Percentiles rank a stretch among this genome's conserved stretches.
These are phyloP conservation scores for Leptatherina wallacei DNA, from an alignment of 2,797 vertebrate genomes.

Conservation along the genomic window DNA sequence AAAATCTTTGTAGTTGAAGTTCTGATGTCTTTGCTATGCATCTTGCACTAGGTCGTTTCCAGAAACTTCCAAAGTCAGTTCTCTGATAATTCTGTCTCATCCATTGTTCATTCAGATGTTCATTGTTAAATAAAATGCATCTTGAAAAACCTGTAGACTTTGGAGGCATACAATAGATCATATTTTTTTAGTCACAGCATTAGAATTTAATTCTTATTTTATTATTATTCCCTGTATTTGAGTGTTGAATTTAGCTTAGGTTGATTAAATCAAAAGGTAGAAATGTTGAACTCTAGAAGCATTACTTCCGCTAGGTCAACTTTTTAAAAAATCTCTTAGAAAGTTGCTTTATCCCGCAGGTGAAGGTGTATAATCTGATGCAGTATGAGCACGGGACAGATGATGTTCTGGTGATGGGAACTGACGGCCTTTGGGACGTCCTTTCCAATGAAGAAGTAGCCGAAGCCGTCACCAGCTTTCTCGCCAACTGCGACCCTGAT, in stretches of 20 bases:
- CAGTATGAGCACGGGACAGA: conserved; percentile 91
- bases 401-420: conserved; percentile 94
- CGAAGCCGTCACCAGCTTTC: conserved; percentile 90
- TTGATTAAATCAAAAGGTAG: not conserved
- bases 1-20: not conserved
- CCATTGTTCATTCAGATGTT: no score
- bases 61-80: no score
- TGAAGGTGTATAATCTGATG: conserved; percentile 91
- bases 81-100: no score
- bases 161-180: not conserved
- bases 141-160: no score
- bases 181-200: not conserved
- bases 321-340: not conserved
- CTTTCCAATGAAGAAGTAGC: conserved; percentile 96
- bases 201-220: not conserved
- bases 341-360: conserved; percentile 76
- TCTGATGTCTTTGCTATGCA: not conserved
- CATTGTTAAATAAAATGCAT: no score
- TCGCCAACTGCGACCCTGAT: conserved; percentile 96
- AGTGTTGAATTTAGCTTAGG: not conserved
- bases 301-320: not conserved
- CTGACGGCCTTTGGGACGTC: conserved; percentile 98
- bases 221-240: not conserved
- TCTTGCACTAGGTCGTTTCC: no score
- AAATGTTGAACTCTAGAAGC: not conserved